phyloP scores from a whole-genome alignment of 2,797 vertebrate species.

The Xenopus petersii region DNA sequence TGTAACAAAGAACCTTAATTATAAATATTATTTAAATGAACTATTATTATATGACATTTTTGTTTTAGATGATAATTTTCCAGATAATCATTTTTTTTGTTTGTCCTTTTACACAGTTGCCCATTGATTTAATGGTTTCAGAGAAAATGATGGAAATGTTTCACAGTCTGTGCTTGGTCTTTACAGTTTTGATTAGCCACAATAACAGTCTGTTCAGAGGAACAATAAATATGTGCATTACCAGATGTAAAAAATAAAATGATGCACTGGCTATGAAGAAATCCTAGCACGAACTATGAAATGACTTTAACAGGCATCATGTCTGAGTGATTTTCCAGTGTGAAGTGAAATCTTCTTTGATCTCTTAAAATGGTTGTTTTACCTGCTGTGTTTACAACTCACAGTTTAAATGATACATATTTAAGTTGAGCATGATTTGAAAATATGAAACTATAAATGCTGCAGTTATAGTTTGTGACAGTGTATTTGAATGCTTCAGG shows the following conservation, averaged over 20 bases:
- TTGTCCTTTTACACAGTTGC: constrained; percentile 44
- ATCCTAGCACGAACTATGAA: constrained; percentile 45
- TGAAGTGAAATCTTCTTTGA: constrained; percentile 63
- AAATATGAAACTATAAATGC: constrained; percentile 39
- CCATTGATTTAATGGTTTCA: constrained; percentile 47
- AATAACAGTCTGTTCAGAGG: constrained; percentile 55
- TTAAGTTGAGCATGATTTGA: constrained; percentile 32
- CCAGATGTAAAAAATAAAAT: constrained; percentile 51
- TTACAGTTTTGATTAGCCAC: constrained; percentile 48
- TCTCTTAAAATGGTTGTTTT: constrained; percentile 58
- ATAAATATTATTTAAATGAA: constrained; percentile 8
- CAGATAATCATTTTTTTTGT: constrained; percentile 49
- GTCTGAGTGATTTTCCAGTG: constrained; percentile 58
- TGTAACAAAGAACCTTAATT: too few relatives aligned
- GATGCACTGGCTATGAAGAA: constrained; percentile 50
- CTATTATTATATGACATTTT: background rate
- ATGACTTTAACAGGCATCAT: constrained; percentile 46
- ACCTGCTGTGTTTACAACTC: constrained; percentile 57
- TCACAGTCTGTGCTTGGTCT: constrained; percentile 51
- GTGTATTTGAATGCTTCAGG: constrained; percentile 28
- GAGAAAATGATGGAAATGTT: constrained; percentile 50
- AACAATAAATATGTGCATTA: constrained; percentile 50
- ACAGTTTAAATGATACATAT: constrained; percentile 55
- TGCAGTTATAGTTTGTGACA: constrained; percentile 34
- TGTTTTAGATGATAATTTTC: constrained; percentile 46